Evolutionary conservation across 2,113 vertebrate genomes (phyloP).

Genomic region (Labeo catla): DNA sequence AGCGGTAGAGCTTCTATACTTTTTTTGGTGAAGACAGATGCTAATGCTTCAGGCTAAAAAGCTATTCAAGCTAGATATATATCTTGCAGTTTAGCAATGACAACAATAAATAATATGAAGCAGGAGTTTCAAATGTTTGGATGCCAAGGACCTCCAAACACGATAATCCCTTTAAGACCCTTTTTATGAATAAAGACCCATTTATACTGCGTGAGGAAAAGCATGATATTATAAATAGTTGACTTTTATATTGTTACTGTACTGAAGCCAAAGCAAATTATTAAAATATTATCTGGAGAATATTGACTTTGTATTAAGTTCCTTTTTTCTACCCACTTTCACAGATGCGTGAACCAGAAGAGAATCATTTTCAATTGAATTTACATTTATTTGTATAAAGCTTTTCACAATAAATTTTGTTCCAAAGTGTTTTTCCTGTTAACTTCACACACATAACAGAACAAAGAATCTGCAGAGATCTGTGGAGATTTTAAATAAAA

Average conservation of each 20-base stretch:
- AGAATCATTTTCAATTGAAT: neutral
- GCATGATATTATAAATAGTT: neutral
- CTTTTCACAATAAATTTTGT: neutral
- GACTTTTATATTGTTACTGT: constrained; percentile 1
- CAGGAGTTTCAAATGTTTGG: neutral
- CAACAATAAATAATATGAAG: neutral
- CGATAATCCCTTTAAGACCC: neutral
- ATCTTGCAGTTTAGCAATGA: neutral
- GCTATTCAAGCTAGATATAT: neutral
- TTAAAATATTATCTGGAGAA: neutral
- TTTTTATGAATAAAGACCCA: neutral
- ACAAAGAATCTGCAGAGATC: neutral
- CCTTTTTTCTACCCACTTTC: neutral
- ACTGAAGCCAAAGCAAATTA: neutral
- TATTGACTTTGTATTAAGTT: neutral
- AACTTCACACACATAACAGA: neutral
- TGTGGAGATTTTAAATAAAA: neutral
- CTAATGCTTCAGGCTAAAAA: neutral
- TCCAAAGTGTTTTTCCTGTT: neutral
- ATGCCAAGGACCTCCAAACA: neutral
- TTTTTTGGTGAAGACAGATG: constrained; percentile 11
- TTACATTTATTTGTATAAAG: neutral
- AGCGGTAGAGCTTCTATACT: neutral
- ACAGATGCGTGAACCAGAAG: neutral
- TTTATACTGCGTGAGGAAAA: neutral